Conservation (phyloP, 1,140 invertebrate species). For the Polypedilum pembai region DNA sequence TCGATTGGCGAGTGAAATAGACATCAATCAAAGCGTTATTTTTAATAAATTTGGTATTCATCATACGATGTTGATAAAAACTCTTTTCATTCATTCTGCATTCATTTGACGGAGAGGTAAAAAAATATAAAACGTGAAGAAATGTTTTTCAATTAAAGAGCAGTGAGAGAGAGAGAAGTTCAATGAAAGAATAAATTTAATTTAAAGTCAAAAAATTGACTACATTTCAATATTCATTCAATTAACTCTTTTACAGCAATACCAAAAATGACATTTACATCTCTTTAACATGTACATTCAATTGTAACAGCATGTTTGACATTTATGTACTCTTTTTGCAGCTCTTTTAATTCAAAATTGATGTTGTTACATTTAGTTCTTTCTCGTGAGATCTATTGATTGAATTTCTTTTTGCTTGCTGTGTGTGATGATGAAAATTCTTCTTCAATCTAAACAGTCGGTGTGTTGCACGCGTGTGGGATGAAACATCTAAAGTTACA, state of each 20-base stretch:
- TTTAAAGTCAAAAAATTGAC: background rate
- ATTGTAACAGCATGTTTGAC: constrained; percentile 2
- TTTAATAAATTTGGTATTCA: constrained; percentile 11
- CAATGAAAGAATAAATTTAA: background rate
- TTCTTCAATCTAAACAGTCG: background rate
- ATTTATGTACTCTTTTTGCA: constrained; percentile 9
- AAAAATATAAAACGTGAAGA: constrained; percentile 18
- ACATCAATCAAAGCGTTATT: constrained; percentile 21
- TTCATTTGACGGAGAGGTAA: constrained; percentile 1
- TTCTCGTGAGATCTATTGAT: constrained; percentile 4
- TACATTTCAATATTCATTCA: background rate
- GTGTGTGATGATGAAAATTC: background rate
- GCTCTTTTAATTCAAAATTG: background rate
- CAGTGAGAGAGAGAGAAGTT: background rate
- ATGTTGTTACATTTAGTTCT: background rate
- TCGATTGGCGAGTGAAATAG: background rate
- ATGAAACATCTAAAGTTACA: background rate
- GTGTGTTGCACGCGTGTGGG: background rate
- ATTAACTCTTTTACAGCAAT: constrained; percentile 7
- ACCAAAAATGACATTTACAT: background rate
- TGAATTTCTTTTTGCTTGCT: background rate
- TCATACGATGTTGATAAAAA: constrained; percentile 13
- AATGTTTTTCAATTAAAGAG: constrained; percentile 2
- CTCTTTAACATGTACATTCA: background rate
- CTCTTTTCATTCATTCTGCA: background rate